Percentiles rank a stretch among this genome's conserved stretches.
phyloP scores from a whole-genome alignment of 2,888 invertebrate species.

The Thysanoteuthis rhombus region DNA sequence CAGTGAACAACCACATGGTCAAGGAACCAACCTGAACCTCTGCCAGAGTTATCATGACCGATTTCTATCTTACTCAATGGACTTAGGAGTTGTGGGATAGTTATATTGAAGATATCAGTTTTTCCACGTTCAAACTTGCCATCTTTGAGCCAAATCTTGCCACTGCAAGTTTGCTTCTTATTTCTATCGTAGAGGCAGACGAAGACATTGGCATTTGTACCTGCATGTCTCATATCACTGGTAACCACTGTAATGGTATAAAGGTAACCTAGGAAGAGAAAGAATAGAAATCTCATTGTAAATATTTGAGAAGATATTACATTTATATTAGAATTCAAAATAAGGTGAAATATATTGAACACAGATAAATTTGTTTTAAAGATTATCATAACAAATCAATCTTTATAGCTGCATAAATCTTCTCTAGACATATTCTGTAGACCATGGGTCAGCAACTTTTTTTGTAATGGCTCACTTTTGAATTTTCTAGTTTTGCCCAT shows the following conservation, averaged over 20 bases:
- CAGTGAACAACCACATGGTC: conserved; percentile 65
- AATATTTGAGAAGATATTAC: too few species aligned
- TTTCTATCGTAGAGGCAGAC: conserved; percentile 59
- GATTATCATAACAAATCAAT: too few species aligned
- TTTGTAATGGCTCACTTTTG: too few species aligned
- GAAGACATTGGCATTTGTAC: conserved; percentile 65
- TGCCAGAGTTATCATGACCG: conserved; percentile 66
- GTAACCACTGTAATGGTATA: conserved; percentile 64
- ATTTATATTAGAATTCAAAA: too few species aligned
- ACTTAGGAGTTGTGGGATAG: conserved; percentile 59
- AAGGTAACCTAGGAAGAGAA: conserved; percentile 53
- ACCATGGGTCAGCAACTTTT: too few species aligned
- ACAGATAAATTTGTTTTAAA: too few species aligned
- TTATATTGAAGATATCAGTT: conserved; percentile 64
- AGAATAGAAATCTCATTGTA: not conserved
- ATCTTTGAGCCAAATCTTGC: conserved; percentile 64
- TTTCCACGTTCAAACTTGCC: conserved; percentile 63
- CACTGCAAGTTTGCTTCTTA: conserved; percentile 55
- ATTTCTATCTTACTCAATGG: conserved; percentile 64
- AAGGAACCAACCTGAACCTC: conserved; percentile 65
- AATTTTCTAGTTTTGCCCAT: too few species aligned
- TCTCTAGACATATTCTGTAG: too few species aligned
- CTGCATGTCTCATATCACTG: conserved; percentile 61
- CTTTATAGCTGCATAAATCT: too few species aligned
- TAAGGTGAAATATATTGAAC: too few species aligned